A percentile compares a stretch with the other conserved stretches of the same genome.
These are phyloP conservation scores for Potamilus streckersoni DNA, from an alignment of 1,140 invertebrate genomes.

Conservation along the genomic window DNA sequence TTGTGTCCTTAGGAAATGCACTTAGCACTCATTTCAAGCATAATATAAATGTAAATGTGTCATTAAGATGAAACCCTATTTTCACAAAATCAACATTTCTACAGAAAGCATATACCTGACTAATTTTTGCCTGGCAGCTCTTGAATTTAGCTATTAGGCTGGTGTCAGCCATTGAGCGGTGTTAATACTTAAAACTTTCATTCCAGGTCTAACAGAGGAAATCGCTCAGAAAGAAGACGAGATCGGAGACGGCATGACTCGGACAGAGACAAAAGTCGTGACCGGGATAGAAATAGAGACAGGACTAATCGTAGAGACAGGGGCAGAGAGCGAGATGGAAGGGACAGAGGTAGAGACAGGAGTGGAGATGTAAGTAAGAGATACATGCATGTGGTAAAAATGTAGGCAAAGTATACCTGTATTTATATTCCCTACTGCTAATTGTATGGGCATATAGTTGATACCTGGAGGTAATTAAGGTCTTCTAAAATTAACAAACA, in stretches of 20 bases:
- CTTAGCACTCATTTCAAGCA: too few relatives aligned
- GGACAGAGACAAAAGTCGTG: slow-evolving; percentile 35
- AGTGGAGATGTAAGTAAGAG: slow-evolving; percentile 22
- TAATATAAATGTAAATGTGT: too few relatives aligned
- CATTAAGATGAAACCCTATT: too few relatives aligned
- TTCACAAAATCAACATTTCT: too few relatives aligned
- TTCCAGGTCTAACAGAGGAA: slow-evolving; percentile 19
- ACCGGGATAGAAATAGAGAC: slow-evolving; percentile 30
- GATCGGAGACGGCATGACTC: slow-evolving; percentile 16
- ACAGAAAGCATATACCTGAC: too few relatives aligned
- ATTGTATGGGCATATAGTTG: background rate
- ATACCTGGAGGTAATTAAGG: slow-evolving; percentile 1
- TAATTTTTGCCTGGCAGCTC: too few relatives aligned
- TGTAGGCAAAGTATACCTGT: background rate
- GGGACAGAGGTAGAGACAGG: slow-evolving; percentile 30
- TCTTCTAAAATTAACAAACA: slow-evolving; percentile 3
- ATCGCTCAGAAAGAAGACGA: slow-evolving; percentile 20
- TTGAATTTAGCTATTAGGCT: too few relatives aligned
- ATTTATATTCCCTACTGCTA: background rate
- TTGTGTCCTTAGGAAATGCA: too few relatives aligned
- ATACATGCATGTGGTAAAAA: background rate
- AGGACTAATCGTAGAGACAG: slow-evolving; percentile 31
- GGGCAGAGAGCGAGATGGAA: slow-evolving; percentile 26
- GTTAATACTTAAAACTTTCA: too few relatives aligned
- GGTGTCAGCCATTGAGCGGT: too few relatives aligned